Evolutionary conservation across 2,113 vertebrate species (phyloP).

Genomic region (Natator depressus): DNA sequence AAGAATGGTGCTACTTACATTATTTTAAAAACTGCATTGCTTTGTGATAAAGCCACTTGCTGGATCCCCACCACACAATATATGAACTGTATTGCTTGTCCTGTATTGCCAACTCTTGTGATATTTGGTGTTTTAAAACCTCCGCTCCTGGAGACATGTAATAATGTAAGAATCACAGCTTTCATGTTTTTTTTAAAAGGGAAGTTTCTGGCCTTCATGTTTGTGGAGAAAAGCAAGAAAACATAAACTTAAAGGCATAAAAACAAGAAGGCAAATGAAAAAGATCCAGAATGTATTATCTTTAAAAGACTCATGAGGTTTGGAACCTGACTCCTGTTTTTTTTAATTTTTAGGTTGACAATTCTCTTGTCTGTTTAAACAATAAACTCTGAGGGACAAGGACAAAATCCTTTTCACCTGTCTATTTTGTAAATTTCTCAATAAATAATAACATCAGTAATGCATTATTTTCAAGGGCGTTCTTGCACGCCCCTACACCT

Average conservation of each 20-base stretch:
- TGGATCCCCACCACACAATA: background rate
- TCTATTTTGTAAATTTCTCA: background rate
- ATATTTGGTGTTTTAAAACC: background rate
- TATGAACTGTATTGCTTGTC: background rate
- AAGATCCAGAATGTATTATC: background rate
- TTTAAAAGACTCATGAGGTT: background rate
- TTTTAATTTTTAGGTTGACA: background rate
- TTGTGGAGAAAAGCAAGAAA: background rate
- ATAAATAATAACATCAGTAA: background rate
- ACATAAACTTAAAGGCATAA: background rate
- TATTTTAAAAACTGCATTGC: background rate
- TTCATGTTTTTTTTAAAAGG: background rate
- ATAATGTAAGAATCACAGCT: background rate
- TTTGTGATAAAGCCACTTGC: background rate
- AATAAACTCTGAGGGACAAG: fast-evolving
- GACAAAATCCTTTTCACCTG: fast-evolving
- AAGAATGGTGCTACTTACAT: background rate
- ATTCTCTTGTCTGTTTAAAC: background rate
- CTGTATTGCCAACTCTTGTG: background rate
- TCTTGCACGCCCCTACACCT: background rate
- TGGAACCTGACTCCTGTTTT: background rate
- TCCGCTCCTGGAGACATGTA: too few relatives aligned
- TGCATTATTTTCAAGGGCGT: background rate
- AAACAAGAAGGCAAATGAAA: background rate
- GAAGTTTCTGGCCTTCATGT: background rate